Conservation (phyloP, 2,113 vertebrate genomes). For the Chitala chitala region DNA sequence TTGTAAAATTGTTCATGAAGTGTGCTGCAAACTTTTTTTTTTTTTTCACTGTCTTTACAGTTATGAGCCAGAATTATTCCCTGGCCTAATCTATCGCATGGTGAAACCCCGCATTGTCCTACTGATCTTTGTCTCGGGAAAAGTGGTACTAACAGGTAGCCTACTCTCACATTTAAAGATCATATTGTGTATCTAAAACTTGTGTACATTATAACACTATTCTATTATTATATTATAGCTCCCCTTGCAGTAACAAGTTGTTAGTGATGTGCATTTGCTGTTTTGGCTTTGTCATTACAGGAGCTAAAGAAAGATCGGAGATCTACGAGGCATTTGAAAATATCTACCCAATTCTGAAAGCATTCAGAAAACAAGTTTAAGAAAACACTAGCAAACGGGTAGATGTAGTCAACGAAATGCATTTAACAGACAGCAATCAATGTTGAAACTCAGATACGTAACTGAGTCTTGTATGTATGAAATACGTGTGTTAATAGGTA, state of each 20-base stretch:
- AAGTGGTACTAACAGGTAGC: slow-evolving; percentile 91
- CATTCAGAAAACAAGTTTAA: slow-evolving; percentile 74
- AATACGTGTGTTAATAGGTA: too few species aligned
- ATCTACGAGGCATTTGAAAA: slow-evolving; percentile 97
- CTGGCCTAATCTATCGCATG: slow-evolving; percentile 95
- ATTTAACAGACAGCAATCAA: neutral
- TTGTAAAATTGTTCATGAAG: too few species aligned
- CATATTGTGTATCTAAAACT: too few species aligned
- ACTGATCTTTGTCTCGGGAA: slow-evolving; percentile 95
- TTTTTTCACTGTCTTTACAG: slow-evolving; percentile 48
- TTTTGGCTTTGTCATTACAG: slow-evolving; percentile 51
- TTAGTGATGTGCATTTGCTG: slow-evolving; percentile 20
- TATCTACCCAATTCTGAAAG: slow-evolving; percentile 92
- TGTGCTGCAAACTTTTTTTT: too few species aligned
- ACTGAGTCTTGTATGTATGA: too few species aligned
- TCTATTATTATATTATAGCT: too few species aligned
- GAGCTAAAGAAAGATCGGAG: slow-evolving; percentile 88
- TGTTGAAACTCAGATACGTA: too few species aligned
- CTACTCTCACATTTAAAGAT: too few species aligned
- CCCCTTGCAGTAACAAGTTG: neutral
- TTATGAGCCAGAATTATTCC: slow-evolving; percentile 95
- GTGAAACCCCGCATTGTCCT: slow-evolving; percentile 92
- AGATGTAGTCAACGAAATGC: neutral
- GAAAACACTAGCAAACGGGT: neutral
- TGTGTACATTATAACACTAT: too few species aligned